A percentile compares a stretch with the other conserved stretches of the same genome.
Conservation (phyloP, 2,113 vertebrate species). For the Steatornis caripensis region DNA sequence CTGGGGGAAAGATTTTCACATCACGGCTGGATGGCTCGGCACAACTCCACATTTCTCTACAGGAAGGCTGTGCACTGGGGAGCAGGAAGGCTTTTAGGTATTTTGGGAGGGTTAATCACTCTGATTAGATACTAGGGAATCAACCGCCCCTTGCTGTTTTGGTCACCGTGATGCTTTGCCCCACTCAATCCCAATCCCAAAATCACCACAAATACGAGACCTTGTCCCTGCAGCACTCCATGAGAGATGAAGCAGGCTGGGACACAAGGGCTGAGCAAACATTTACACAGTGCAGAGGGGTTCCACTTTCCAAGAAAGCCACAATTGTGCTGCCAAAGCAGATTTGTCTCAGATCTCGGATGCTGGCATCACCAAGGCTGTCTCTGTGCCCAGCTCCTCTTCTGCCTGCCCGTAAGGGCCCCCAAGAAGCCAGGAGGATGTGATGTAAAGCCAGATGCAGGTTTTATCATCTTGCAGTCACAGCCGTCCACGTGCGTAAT, state of each 20-base stretch:
- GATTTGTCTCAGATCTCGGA: neutral
- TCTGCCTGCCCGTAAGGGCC: accelerated
- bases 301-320: neutral
- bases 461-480: neutral
- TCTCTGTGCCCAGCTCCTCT: neutral
- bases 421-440: neutral
- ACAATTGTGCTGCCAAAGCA: accelerated
- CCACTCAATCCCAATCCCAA: accelerated
- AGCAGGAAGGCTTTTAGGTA: neutral
- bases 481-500: accelerated
- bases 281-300: accelerated
- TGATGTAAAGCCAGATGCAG: neutral
- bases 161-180: neutral
- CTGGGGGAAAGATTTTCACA: neutral
- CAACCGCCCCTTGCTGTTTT: neutral
- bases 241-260: neutral
- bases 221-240: accelerated
- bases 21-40: no score
- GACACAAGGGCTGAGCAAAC: neutral
- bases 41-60: neutral
- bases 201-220: neutral
- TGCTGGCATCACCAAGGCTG: accelerated
- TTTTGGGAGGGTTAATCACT: accelerated
- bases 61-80: neutral
- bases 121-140: neutral